phyloP scores from a whole-genome alignment of 1,140 invertebrate genomes.

The Anoplolepis gracilipes region DNA sequence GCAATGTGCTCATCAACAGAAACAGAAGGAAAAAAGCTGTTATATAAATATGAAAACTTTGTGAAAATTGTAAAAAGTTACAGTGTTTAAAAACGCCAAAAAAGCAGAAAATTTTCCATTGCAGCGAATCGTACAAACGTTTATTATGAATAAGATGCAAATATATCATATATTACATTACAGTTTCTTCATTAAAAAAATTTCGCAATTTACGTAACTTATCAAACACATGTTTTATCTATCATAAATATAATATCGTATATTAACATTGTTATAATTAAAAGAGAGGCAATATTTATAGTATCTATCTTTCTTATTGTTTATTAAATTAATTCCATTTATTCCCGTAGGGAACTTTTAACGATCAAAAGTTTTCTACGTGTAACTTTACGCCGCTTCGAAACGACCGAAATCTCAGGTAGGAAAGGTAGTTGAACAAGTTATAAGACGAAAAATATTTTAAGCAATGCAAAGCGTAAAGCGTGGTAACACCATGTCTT shows the following conservation, averaged over 20 bases:
- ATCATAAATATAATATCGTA: not conserved
- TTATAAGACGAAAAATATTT: conserved; percentile 45
- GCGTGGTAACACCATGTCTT: not conserved
- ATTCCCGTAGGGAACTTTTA: not conserved
- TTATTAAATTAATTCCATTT: conserved; percentile 27
- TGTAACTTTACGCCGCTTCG: not conserved
- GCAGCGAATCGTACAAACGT: not conserved
- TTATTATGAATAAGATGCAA: not conserved
- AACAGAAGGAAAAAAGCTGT: not conserved
- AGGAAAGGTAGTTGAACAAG: not conserved
- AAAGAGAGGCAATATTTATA: not conserved
- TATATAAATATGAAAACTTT: not conserved
- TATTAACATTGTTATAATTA: not conserved
- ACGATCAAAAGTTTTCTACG: not conserved
- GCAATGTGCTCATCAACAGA: not conserved
- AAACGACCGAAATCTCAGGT: not conserved
- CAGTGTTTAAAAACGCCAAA: not conserved
- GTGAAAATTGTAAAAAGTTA: not conserved
- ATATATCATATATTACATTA: not conserved
- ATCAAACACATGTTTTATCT: not conserved
- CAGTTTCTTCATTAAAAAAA: not conserved
- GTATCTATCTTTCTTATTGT: conserved; percentile 11
- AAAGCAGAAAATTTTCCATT: not conserved
- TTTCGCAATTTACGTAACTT: not conserved
- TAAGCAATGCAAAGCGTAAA: conserved; percentile 33